Conservation (phyloP, 2,888 invertebrate species). For the Drosophila formosana region DNA sequence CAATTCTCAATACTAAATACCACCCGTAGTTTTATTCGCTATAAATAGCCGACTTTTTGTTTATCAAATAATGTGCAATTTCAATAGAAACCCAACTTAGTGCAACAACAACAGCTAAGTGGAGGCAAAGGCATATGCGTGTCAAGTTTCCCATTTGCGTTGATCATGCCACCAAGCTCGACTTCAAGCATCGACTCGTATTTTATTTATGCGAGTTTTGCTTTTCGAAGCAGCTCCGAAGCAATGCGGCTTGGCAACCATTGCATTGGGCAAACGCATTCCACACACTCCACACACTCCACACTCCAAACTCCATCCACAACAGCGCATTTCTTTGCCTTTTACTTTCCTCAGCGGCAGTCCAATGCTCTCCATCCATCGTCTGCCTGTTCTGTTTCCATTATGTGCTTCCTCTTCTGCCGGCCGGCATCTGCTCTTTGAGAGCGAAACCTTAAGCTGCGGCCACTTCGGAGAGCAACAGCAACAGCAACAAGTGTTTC, state of each 20-base stretch:
- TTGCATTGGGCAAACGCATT: constrained; percentile 18
- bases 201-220: constrained; percentile 24
- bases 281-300: constrained; percentile 13
- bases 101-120: neutral
- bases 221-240: constrained; percentile 26
- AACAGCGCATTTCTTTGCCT: constrained; percentile 32
- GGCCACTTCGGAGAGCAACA: constrained; percentile 40
- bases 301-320: constrained; percentile 7
- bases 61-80: constrained; percentile 1
- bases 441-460: constrained; percentile 37
- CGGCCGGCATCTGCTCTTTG: constrained; percentile 65
- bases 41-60: neutral
- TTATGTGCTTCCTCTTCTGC: constrained; percentile 56
- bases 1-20: neutral
- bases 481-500: constrained; percentile 61
- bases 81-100: neutral
- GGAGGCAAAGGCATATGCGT: constrained; percentile 4
- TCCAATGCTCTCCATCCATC: constrained; percentile 13
- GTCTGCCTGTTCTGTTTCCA: constrained; percentile 38
- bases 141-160: constrained; percentile 51
- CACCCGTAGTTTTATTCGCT: neutral
- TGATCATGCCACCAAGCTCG: constrained; percentile 56
- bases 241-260: constrained; percentile 9
- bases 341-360: constrained; percentile 46
- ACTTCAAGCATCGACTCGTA: constrained; percentile 10